phyloP scores from a whole-genome alignment of 2,797 vertebrate genomes.

The Lacerta viridis region DNA sequence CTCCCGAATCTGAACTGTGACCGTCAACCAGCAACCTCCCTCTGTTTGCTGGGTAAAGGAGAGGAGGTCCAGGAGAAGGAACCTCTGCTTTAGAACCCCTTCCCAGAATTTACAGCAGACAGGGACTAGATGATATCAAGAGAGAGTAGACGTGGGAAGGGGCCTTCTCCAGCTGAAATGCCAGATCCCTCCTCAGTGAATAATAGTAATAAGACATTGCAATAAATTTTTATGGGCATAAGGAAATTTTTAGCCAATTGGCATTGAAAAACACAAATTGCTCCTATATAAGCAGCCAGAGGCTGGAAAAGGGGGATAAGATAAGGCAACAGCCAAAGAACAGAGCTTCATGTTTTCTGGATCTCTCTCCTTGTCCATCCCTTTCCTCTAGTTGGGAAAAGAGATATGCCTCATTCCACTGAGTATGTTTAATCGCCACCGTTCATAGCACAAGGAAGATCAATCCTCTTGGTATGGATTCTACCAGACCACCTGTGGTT shows the following conservation, averaged over 20 bases:
- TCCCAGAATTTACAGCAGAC: conserved; percentile 50
- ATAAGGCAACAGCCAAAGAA: conserved; percentile 15
- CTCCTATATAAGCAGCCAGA: conserved; percentile 58
- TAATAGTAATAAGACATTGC: conserved; percentile 59
- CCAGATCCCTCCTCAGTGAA: conserved; percentile 20
- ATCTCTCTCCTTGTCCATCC: conserved; percentile 5
- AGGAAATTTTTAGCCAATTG: conserved; percentile 36
- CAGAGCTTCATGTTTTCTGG: conserved; percentile 40
- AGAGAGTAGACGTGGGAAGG: conserved; percentile 62
- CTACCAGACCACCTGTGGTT: conserved; percentile 66
- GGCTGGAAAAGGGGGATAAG: conserved; percentile 67
- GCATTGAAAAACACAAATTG: conserved; percentile 56
- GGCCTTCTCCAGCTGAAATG: conserved; percentile 54
- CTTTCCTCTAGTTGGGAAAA: conserved; percentile 55
- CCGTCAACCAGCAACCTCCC: background rate
- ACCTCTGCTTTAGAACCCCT: conserved; percentile 59
- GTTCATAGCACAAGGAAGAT: conserved; percentile 67
- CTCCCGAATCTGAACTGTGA: conserved; percentile 93
- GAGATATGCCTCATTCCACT: conserved; percentile 67
- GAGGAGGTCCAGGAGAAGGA: conserved; percentile 63
- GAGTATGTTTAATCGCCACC: conserved; percentile 61
- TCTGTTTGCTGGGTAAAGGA: conserved; percentile 41
- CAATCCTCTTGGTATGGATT: conserved; percentile 53
- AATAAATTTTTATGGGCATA: conserved; percentile 36
- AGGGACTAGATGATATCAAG: conserved; percentile 25